Base-by-base conservation (phyloP, 2,888 invertebrate genomes). In the Octonoba sinensis region DNA sequence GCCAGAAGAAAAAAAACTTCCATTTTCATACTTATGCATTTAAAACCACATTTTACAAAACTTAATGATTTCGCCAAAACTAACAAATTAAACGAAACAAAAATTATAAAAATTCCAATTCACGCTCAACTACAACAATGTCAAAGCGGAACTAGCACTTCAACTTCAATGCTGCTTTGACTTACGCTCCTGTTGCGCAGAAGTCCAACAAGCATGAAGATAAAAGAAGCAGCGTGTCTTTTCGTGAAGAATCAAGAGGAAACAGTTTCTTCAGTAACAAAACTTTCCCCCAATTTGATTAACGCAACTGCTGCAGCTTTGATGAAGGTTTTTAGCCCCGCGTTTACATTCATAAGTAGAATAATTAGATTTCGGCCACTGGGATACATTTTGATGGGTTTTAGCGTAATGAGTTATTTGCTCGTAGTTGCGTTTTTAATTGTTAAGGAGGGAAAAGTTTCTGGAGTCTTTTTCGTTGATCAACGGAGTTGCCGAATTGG, bases 371-470 rank as follows among this genome's bases (percentile, higher is more conserved):
- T 72, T 24, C 11, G 27, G 20, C 27, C 15, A 66, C 49, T 16
- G 24, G 22, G 72, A 72, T 72, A 72, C 54, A 24, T 60, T 62
- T 72, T 27, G 60, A n/a, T 27, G 16, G 47, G 49, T n/a, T 20
- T 65, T 20, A 16, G 49, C 49, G 18, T 75, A 67, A 75, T 75
- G 75, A 75, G 75, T 66, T 75, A 46, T 75, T 75, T 75, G 60
- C 20, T 57, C 49, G n/a, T 36, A 36, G 11, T 49, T 44, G 22
- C 20, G 49, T 44, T 67, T 67, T 75, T 75, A 67, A 75, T 75
- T 75, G 65, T 22, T 24, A 24, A 20, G 49, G n/a, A 15, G 54
- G 54, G 54, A 20, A 54, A 49, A 65, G n/a, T 65, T 65, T 65
- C 22, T 49, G 12, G 20, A 16, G 18, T 18, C 44, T 11, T 24